Conservation (phyloP, 2,888 invertebrate genomes). For the Sympetrum striolatum region DNA sequence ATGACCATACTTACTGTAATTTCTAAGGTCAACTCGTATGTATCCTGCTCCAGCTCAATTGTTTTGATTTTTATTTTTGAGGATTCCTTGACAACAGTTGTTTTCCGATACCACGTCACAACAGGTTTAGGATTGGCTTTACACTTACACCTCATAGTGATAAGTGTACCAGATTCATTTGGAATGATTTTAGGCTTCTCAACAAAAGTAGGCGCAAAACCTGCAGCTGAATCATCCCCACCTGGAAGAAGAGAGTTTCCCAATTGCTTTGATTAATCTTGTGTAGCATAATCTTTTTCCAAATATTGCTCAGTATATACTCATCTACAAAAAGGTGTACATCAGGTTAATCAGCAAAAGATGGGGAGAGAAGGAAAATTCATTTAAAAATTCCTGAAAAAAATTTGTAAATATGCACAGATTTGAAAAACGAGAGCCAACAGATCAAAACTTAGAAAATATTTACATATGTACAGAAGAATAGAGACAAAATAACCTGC, state of each 20-base stretch:
- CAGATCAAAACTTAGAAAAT: neutral
- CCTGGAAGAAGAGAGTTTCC: slow-evolving; percentile 64
- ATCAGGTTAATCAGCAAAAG: neutral
- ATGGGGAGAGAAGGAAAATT: neutral
- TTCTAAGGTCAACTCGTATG: slow-evolving; percentile 85
- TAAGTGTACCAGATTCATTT: slow-evolving; percentile 94
- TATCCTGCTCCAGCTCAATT: slow-evolving; percentile 78
- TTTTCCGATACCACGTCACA: slow-evolving; percentile 94
- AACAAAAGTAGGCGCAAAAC: slow-evolving; percentile 95
- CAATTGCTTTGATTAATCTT: slow-evolving; percentile 11
- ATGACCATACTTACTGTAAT: slow-evolving; percentile 67
- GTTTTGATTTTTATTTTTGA: slow-evolving; percentile 84
- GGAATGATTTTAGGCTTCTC: slow-evolving; percentile 99
- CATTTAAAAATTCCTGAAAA: slow-evolving; percentile 8
- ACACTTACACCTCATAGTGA: slow-evolving; percentile 96
- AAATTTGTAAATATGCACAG: neutral
- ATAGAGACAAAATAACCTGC: neutral
- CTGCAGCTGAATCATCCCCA: slow-evolving; percentile 84
- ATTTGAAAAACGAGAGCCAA: too few species aligned
- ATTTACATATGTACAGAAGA: slow-evolving; percentile 17
- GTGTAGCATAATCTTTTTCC: neutral
- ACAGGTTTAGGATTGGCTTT: slow-evolving; percentile 94
- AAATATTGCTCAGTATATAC: neutral
- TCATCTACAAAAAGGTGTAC: neutral
- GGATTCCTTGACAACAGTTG: slow-evolving; percentile 82